Evolutionary conservation across 2,797 vertebrate genomes (phyloP).

Genomic region (Phataginus tetradactyla): DNA sequence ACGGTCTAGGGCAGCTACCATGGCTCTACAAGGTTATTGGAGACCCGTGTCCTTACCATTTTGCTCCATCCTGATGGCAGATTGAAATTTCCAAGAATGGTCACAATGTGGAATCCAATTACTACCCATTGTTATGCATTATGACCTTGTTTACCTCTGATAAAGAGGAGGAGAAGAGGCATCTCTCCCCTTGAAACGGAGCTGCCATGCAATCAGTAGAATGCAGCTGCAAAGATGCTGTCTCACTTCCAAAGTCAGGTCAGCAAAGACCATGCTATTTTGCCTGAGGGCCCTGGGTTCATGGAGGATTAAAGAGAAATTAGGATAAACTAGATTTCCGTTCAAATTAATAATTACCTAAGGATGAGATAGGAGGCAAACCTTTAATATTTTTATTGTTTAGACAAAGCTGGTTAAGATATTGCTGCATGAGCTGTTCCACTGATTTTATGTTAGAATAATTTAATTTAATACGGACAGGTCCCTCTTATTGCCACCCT

Average conservation of each 20-base stretch:
- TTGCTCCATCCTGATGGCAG: background rate
- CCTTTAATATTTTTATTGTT: background rate
- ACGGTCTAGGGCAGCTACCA: background rate
- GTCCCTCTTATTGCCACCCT: rapidly evolving
- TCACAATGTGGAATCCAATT: background rate
- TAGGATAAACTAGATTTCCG: background rate
- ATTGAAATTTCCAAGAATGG: background rate
- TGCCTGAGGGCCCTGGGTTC: background rate
- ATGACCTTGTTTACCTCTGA: background rate
- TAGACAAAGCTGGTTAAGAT: background rate
- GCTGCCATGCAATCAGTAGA: background rate
- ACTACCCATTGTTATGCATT: background rate
- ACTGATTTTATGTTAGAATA: background rate
- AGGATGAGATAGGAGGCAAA: background rate
- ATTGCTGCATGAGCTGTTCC: background rate
- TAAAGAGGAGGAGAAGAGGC: background rate
- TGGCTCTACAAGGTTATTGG: background rate
- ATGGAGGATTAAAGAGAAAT: background rate
- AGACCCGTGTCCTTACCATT: background rate
- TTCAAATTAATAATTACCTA: background rate
- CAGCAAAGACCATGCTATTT: background rate
- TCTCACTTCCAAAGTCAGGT: background rate
- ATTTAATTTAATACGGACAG: background rate
- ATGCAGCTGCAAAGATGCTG: background rate
- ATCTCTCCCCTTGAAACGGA: background rate